Percentiles rank a stretch among this genome's conserved stretches.
Conservation (phyloP, 2,888 invertebrate genomes). For the Acanthosepion lycidas region DNA sequence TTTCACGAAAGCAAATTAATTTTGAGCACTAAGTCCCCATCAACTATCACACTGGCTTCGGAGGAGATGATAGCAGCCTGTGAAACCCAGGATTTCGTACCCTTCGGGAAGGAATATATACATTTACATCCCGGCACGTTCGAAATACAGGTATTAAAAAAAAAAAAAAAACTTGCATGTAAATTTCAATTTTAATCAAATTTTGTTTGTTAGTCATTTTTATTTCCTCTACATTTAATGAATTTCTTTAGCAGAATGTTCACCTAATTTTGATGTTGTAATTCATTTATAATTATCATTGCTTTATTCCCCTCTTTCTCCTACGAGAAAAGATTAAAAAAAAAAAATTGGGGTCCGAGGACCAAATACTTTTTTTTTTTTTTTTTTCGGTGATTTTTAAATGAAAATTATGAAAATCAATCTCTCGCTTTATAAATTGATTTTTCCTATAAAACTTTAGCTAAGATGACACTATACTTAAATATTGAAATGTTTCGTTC, state of each 20-base stretch:
- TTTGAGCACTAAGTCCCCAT: conserved; percentile 39
- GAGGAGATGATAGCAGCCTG: conserved; percentile 72
- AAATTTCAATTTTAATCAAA: not conserved
- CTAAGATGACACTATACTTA: too few species aligned
- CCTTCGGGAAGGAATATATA: conserved; percentile 68
- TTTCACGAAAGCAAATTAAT: conserved; percentile 39
- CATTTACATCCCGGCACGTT: conserved; percentile 70
- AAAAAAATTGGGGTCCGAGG: too few species aligned
- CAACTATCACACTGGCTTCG: conserved; percentile 66
- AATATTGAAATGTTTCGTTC: too few species aligned
- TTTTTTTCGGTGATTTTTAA: too few species aligned
- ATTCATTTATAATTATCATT: not conserved
- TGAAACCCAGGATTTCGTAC: conserved; percentile 72
- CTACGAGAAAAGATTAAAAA: too few species aligned
- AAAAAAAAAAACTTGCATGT: not conserved
- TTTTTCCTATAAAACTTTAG: too few species aligned
- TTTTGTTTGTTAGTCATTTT: not conserved
- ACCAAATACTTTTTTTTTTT: too few species aligned
- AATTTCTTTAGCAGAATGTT: not conserved
- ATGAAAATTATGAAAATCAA: too few species aligned
- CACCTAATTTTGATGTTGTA: not conserved
- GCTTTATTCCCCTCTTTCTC: not conserved
- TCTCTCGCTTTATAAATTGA: too few species aligned
- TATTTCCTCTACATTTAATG: not conserved
- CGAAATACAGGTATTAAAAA: conserved; percentile 59